Evolutionary conservation across 2,888 invertebrate species (phyloP).

Genomic region (Drosophila anomelani): DNA sequence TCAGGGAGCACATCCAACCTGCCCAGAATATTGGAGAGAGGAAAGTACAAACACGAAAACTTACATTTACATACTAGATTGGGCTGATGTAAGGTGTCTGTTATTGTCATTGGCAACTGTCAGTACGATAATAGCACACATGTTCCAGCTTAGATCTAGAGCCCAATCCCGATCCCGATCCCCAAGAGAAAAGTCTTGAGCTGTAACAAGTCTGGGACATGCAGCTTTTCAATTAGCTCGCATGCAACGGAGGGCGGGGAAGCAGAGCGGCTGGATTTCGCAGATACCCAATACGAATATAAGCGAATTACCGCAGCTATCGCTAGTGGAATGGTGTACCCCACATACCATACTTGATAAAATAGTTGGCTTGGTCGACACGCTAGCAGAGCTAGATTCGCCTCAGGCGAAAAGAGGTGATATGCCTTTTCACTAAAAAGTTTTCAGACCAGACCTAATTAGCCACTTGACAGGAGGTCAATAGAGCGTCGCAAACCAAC

Average conservation of each 20-base stretch:
- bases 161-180: neutral
- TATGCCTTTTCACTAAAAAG: neutral
- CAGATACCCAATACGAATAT: slow-evolving; percentile 31
- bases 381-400: neutral
- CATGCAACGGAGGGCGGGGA: slow-evolving; percentile 9
- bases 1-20: slow-evolving; percentile 10
- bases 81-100: slow-evolving; percentile 69
- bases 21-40: neutral
- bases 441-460: slow-evolving; percentile 9
- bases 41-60: neutral
- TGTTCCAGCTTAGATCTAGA: neutral
- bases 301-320: neutral
- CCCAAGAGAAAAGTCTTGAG: slow-evolving; percentile 1
- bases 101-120: slow-evolving; percentile 67
- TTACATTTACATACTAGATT: slow-evolving; percentile 31
- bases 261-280: slow-evolving; percentile 59
- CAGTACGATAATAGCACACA: slow-evolving; percentile 69
- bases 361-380: slow-evolving; percentile 1
- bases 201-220: slow-evolving; percentile 9
- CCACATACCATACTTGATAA: neutral
- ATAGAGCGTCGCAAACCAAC: slow-evolving; percentile 14
- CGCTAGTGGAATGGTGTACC: neutral
- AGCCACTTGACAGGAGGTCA: slow-evolving; percentile 30
- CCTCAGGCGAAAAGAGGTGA: neutral
- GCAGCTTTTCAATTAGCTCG: slow-evolving; percentile 35